Evolutionary conservation across 2,888 invertebrate genomes (phyloP).

Genomic region (Syrphus vitripennis): DNA sequence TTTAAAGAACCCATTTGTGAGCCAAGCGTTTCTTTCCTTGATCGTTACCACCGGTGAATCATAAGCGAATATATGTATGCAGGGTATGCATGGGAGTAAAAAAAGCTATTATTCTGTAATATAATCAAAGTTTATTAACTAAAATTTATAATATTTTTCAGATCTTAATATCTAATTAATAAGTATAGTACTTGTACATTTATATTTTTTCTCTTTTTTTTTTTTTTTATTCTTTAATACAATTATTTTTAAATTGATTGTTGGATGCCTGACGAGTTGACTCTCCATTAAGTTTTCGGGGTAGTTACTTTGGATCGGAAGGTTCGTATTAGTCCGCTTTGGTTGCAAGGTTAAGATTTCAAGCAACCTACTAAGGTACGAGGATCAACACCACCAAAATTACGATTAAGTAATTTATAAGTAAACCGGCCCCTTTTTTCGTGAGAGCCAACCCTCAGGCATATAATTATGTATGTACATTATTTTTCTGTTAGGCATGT

Average conservation of each 20-base stretch:
- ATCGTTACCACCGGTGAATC: constrained; percentile 9
- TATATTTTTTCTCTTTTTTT: background rate
- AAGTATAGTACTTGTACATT: background rate
- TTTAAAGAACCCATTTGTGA: background rate
- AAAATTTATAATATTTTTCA: background rate
- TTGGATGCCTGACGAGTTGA: background rate
- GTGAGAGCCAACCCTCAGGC: background rate
- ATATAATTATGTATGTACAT: too few species aligned
- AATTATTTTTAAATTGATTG: background rate
- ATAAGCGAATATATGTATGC: constrained; percentile 39
- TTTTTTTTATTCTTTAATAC: background rate
- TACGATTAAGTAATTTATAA: background rate
- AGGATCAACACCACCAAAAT: background rate
- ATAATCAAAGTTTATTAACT: background rate
- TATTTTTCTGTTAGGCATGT: too few species aligned
- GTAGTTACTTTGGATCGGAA: constrained; percentile 2
- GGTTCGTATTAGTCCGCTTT: too few species aligned
- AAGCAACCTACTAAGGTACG: background rate
- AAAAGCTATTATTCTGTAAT: background rate
- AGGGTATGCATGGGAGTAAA: background rate
- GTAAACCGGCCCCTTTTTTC: background rate
- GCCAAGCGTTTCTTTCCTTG: constrained; percentile 75
- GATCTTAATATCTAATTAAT: too few species aligned
- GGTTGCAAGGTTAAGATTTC: background rate
- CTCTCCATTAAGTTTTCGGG: constrained; percentile 3